Conservation (phyloP, 2,888 invertebrate genomes). For the Heliconius erato region DNA sequence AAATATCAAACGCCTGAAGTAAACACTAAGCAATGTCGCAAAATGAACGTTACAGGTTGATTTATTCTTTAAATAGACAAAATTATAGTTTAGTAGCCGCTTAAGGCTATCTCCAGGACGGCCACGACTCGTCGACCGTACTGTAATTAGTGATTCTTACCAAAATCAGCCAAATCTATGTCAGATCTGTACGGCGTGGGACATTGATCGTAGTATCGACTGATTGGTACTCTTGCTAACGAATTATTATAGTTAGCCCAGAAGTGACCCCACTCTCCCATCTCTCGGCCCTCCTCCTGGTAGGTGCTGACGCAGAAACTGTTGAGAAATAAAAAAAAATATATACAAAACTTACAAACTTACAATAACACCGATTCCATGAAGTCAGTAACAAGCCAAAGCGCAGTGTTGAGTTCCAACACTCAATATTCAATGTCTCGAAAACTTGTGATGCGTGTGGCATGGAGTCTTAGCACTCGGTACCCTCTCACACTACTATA, state of each 20-base stretch:
- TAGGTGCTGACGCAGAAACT: slow-evolving; percentile 72
- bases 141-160: slow-evolving; percentile 52
- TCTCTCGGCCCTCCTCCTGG: slow-evolving; percentile 63
- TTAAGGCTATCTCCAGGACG: too few species aligned
- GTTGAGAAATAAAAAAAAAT: neutral
- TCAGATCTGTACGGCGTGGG: slow-evolving; percentile 79
- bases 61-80: too few species aligned
- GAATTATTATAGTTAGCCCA: slow-evolving; percentile 80
- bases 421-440: neutral
- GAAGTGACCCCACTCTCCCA: slow-evolving; percentile 77
- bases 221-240: slow-evolving; percentile 63
- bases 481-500: neutral
- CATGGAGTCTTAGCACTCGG: neutral
- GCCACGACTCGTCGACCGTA: too few species aligned
- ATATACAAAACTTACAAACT: too few species aligned
- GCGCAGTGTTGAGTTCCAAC: too few species aligned
- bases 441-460: neutral
- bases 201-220: slow-evolving; percentile 77
- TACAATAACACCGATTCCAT: too few species aligned
- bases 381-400: neutral
- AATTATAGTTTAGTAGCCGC: too few species aligned
- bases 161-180: slow-evolving; percentile 71
- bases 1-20: neutral
- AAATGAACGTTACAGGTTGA: neutral
- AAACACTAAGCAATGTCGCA: neutral